phyloP scores from a whole-genome alignment of 2,113 vertebrate genomes.

The Sylvietta virens region DNA sequence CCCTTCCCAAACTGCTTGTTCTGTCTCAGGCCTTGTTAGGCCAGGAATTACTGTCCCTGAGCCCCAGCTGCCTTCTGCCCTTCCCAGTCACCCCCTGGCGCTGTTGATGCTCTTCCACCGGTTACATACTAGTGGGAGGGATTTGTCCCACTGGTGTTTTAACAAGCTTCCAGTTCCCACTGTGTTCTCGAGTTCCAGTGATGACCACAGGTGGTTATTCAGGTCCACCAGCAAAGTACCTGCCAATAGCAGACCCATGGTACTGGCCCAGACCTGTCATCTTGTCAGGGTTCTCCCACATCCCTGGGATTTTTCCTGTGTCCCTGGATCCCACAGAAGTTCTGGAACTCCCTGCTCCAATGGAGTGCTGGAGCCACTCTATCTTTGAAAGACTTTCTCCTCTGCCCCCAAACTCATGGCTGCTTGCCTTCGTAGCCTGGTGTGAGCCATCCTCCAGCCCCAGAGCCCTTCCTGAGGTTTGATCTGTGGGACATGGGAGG shows the following conservation, averaged over 20 bases:
- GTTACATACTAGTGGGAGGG: fast-evolving
- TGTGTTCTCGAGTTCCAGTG: neutral
- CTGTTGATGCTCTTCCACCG: neutral
- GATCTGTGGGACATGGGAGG: neutral
- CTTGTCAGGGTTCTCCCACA: neutral
- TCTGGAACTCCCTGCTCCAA: neutral
- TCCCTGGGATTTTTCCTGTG: neutral
- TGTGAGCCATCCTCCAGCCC: neutral
- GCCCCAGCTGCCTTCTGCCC: neutral
- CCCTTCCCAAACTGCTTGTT: neutral
- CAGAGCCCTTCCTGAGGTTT: neutral
- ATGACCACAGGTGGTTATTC: neutral
- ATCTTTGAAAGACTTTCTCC: neutral
- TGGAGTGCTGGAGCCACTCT: fast-evolving
- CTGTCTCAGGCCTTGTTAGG: fast-evolving
- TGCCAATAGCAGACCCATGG: neutral
- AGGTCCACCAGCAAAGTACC: neutral
- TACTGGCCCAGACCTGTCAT: neutral
- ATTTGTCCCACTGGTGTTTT: neutral
- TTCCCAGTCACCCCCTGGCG: neutral
- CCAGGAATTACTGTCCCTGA: no score
- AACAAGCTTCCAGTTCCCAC: neutral
- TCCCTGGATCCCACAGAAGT: neutral
- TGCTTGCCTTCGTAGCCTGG: neutral
- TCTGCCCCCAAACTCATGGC: fast-evolving